Evolutionary conservation across 2,113 vertebrate species (phyloP).

Genomic region (Promerops cafer): DNA sequence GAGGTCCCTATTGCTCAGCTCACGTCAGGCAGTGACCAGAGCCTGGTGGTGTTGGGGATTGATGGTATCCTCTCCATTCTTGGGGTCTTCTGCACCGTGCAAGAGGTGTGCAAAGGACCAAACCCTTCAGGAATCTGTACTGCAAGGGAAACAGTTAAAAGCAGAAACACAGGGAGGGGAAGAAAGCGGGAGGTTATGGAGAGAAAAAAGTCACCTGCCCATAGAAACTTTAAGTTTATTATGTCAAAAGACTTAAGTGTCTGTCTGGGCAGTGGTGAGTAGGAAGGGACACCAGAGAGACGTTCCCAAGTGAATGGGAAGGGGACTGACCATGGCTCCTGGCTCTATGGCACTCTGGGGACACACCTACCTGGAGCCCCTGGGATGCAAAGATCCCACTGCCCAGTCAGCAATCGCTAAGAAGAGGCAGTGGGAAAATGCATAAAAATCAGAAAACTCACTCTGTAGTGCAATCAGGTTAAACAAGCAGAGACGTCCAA

Average conservation of each 20-base stretch:
- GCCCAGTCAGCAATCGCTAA: rapidly evolving
- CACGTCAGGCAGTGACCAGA: rapidly evolving
- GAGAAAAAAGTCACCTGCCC: background rate
- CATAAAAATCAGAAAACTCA: background rate
- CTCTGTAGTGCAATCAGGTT: background rate
- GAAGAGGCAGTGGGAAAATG: background rate
- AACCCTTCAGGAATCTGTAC: background rate
- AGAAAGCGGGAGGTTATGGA: background rate
- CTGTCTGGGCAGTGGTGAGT: background rate
- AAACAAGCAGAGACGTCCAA: background rate
- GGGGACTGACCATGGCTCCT: rapidly evolving
- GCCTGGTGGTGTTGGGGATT: too few species aligned
- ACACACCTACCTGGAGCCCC: rapidly evolving
- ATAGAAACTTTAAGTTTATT: background rate
- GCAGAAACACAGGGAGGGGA: background rate
- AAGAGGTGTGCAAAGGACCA: background rate
- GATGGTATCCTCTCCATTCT: background rate
- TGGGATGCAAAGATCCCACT: rapidly evolving
- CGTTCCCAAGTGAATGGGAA: rapidly evolving
- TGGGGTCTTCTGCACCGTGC: background rate
- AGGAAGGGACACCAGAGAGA: background rate
- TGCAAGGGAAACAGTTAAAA: background rate
- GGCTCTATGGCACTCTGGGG: rapidly evolving
- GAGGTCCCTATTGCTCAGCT: rapidly evolving
- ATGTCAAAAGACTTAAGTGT: background rate